Base-by-base conservation (phyloP, 2,888 invertebrate genomes). In the Dryobota labecula region DNA sequence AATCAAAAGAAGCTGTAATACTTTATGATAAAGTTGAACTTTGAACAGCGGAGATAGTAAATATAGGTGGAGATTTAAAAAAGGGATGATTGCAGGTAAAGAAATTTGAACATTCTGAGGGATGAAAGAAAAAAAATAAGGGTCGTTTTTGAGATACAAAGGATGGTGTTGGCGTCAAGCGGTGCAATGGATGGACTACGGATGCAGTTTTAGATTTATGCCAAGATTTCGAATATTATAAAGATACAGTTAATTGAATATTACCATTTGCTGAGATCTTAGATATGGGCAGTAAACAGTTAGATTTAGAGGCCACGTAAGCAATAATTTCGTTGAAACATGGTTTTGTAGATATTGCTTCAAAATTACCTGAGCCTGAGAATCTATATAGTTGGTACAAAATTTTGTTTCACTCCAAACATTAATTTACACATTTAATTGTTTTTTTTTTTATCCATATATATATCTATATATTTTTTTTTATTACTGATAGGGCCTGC, bases 41-140 rank as follows among this genome's bases (percentile, higher is more conserved):
- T 92, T 0, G 43, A 62, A 67, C 73, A 51, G 11, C 2, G 18
- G 8, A 0, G 0, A 13, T 57, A 27, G 30, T 27, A 63, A 82
- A 86, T 74, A 68, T 93, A 85, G 2, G 84, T 76, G 49, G 20
- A 24, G 43, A 36, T 53, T 9, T 47, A 63, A 38, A 18, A 75
- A 80, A 88, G 85, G 89, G 89, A 87, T 88, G 87, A 76, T 83
- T 88, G 94, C 96, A 96, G 96, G 96, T 96, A 96, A 90, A 94
- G 94, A 95, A 95, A 95, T 95, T 94, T 91, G 92, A 96, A 95
- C 95, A 92, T 93, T 94, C 91, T 92, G 91, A 94, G 95, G 96
- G 96, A 94, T 94, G 94, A 90, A 89, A 67, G 89, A 92, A 95
- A 95, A 95, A 94, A 96, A 95, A 91, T 90, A 92, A 94, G 95